Base-by-base conservation (phyloP, 64 coral and sea anemone genomes). In the Stylophora pistillata region DNA sequence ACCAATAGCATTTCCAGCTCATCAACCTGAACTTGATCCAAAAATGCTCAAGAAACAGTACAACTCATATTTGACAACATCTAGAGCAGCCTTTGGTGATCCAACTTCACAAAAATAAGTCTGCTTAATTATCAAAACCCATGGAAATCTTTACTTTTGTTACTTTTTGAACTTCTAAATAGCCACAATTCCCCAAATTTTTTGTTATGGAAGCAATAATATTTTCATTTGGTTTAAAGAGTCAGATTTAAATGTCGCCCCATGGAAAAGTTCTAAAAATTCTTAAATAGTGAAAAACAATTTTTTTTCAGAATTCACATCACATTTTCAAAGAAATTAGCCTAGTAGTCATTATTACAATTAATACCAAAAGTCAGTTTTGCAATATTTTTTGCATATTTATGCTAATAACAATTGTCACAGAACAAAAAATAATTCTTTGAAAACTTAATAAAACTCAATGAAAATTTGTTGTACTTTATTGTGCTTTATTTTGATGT, bases 11-110 rank as follows among this genome's bases (percentile, higher is more conserved):
- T 99, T 75, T 72, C 96, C 96, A 25, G 96, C 76, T 54, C 96
- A 99, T 68, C 96, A 99, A 75, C 96, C 96, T 1, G 96, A 99
- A 41, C 55, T 99, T 74, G 96, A 99, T 63, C 90, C 93, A 58
- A 62, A 78, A 17, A 58, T 87, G 28, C 87, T 99, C 32, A 99
- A 99, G 90, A 88, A 65, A 78, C 81, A 95, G 13, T 99, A 95
- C 84, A 99, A 95, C 30, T 95, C 93, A 28, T 99, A 95, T 26
- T 73, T 91, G 55, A 99, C 96, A 21, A 99, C 96, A 30, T 99
- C 96, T 74, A 89, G 90, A 72, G 93, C 93, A 72, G 96, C 96
- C 13, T 99, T 92, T 90, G 93, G 93, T 20, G 75, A 92, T 77
- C 90, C 96, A 56, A 90, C 71, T 29, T 89, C 86, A 83, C 78